Evolutionary conservation across 1,140 invertebrate genomes (phyloP), one percentile per base, ranked within the genome.

Genomic region (Penaeus japonicus): DNA sequence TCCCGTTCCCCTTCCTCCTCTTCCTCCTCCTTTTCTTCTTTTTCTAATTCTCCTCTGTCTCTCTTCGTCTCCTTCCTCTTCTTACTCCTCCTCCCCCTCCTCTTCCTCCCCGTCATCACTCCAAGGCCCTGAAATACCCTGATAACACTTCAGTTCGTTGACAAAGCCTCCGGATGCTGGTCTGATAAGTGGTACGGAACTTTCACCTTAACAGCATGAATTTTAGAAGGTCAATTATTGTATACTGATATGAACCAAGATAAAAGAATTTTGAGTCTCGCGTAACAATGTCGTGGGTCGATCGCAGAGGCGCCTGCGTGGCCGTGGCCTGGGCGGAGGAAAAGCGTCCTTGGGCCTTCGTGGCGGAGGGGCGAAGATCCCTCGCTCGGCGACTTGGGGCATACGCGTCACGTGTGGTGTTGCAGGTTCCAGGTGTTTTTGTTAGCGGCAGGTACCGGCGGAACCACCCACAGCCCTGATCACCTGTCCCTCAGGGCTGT

Each of bases 141-240:
- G 47, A 47, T 47, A 47, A 47, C 47, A 47, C 47, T 47, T 47
- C 47, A 47, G 47, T 47, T 47, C 47, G 47, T 47, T 47, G 30
- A 39, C n/a, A 77, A 32, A 32, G 73, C 30, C 27, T 15, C 27
- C 73, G 73, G 73, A 77, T 77, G 73, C 73, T 77, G 73, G 73
- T 2, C 39, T 39, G 73, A 77, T 77, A 77, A 77, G 73, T 77
- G 39, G 27, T 39, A 27, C 39, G 59, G 81, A 62, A 65, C 27
- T 85, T 78, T 78, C 84, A 85, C 84, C 73, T 57, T 53, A 78
- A 78, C 84, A 85, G 30, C 84, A 20, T 57, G 78, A 78, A 85
- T 78, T 85, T 78, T 78, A 78, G 84, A 85, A 59, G 84, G 84
- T 85, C 84, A 85, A 85, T 85, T 85, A 85, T 78, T 85, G 54